Evolutionary conservation across 2,113 vertebrate species (phyloP).

Genomic region (Proteles cristata): DNA sequence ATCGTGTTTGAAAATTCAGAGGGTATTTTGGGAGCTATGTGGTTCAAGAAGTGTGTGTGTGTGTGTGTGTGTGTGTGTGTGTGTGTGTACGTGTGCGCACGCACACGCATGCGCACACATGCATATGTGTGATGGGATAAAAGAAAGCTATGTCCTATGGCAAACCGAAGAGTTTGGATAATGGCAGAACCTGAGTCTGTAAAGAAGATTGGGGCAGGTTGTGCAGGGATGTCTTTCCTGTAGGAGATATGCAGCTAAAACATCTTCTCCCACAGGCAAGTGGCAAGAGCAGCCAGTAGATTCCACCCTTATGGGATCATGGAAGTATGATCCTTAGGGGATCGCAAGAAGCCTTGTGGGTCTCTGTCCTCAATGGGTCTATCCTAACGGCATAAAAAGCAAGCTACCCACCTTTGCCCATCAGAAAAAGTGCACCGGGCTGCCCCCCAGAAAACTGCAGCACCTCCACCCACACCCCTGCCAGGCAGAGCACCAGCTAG

Average conservation of each 20-base stretch:
- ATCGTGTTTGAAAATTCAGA: background rate
- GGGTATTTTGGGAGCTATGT: background rate
- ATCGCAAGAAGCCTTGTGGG: background rate
- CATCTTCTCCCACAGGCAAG: background rate
- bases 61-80: too few relatives aligned
- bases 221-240: too few relatives aligned
- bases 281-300: background rate
- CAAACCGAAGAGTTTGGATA: too few relatives aligned
- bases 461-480: background rate
- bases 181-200: background rate
- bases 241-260: background rate
- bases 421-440: too few relatives aligned
- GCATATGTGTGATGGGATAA: background rate
- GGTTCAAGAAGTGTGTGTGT: background rate
- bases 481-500: fast-evolving
- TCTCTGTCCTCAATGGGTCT: background rate
- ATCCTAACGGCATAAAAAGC: too few relatives aligned
- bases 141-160: background rate
- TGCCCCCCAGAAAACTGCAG: too few relatives aligned
- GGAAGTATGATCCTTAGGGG: background rate
- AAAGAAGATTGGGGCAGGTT: background rate
- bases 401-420: too few relatives aligned
- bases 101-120: background rate
- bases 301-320: too few relatives aligned
- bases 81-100: background rate